Conservation (phyloP, 2,113 vertebrate genomes). For the Suncus etruscus region DNA sequence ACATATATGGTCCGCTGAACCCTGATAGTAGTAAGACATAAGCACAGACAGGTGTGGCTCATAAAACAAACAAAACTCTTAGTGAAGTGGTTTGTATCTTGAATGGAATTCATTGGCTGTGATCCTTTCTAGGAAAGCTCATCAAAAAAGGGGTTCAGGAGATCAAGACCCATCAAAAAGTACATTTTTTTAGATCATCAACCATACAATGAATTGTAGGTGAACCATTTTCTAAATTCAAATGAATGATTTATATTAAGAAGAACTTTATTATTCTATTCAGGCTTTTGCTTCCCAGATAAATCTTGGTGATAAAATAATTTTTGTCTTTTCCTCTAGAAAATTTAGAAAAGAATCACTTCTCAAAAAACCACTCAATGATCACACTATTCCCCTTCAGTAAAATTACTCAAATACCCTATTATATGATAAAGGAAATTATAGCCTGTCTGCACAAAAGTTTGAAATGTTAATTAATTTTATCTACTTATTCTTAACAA, state of each 20-base stretch:
- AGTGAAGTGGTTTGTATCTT: too few species aligned
- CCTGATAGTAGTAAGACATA: too few species aligned
- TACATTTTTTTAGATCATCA: accelerated
- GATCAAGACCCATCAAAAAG: accelerated
- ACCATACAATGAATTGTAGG: background rate
- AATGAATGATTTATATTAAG: background rate
- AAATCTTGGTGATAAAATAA: background rate
- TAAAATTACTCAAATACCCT: background rate
- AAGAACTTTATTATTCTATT: background rate
- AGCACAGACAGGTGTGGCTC: too few species aligned
- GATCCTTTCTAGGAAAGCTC: background rate
- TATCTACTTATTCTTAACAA: background rate
- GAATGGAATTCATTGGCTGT: accelerated
- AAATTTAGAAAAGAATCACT: background rate
- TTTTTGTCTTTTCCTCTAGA: background rate
- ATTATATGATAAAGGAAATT: slow-evolving; percentile 35
- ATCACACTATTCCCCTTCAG: background rate
- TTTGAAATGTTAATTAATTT: slow-evolving; percentile 38
- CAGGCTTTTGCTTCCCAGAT: background rate
- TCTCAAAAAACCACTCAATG: background rate
- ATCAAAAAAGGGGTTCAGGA: background rate
- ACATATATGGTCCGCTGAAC: too few species aligned
- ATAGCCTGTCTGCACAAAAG: background rate
- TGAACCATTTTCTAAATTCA: background rate
- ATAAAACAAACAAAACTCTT: too few species aligned